Percentiles rank a stretch among this genome's conserved stretches.
These are phyloP conservation scores for Notolepis coatsorum DNA, from an alignment of 2,797 vertebrate species.

Conservation along the genomic window DNA sequence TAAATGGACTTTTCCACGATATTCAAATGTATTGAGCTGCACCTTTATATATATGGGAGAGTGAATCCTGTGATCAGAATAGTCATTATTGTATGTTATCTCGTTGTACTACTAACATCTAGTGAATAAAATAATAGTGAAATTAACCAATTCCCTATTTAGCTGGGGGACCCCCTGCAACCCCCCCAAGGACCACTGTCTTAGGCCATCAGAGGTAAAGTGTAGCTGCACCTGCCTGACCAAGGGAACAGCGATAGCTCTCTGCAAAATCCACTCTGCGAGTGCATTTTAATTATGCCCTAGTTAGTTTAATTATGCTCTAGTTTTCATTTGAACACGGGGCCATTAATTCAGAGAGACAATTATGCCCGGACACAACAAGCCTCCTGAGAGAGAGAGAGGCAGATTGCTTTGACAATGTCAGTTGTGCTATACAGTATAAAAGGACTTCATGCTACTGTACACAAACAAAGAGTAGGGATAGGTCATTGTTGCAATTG, in stretches of 20 bases:
- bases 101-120: too few species aligned
- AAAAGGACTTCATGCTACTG: conserved; percentile 51
- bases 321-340: conserved; percentile 67
- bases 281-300: conserved; percentile 73
- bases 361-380: conserved; percentile 56
- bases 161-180: too few species aligned
- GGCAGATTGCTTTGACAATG: conserved; percentile 68
- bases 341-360: conserved; percentile 74
- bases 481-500: conserved; percentile 44
- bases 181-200: too few species aligned
- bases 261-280: conserved; percentile 57
- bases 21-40: too few species aligned
- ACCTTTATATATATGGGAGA: too few species aligned
- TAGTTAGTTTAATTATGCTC: too few species aligned
- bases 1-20: too few species aligned
- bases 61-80: too few species aligned
- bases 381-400: conserved; percentile 68
- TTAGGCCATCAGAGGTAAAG: conserved; percentile 20
- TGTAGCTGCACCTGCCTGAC: conserved; percentile 58
- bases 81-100: too few species aligned
- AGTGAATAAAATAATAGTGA: too few species aligned
- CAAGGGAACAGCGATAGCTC: conserved; percentile 35
- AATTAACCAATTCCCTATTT: too few species aligned
- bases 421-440: conserved; percentile 61
- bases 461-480: conserved; percentile 43